Conservation (phyloP, 2,113 vertebrate genomes). For the Tylochromis polylepis region DNA sequence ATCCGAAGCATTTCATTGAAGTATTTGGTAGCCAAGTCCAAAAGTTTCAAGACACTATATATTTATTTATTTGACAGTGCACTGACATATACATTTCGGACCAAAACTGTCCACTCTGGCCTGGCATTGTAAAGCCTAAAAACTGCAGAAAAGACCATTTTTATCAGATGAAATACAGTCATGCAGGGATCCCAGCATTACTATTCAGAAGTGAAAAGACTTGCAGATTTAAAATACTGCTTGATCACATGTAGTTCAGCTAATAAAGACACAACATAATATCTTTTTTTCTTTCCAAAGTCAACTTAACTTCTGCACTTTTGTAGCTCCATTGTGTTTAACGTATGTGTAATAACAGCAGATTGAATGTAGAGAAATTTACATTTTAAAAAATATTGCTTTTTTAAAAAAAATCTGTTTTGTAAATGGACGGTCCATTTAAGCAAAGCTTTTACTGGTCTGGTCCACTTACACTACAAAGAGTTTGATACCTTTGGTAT, state of each 20-base stretch:
- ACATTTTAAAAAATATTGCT: too few relatives aligned
- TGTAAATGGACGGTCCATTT: not conserved
- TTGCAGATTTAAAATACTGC: not conserved
- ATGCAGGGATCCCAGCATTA: not conserved
- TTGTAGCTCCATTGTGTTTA: not conserved
- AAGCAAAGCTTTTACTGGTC: not conserved
- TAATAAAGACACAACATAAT: not conserved
- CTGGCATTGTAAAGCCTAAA: too few relatives aligned
- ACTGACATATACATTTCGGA: too few relatives aligned
- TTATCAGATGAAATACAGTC: not conserved
- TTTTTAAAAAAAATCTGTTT: rapidly evolving
- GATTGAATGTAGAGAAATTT: not conserved
- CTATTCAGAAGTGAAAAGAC: not conserved
- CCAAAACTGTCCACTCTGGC: too few relatives aligned
- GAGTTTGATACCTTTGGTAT: not conserved
- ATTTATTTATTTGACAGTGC: not conserved
- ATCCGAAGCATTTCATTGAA: not conserved
- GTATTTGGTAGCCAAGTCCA: not conserved
- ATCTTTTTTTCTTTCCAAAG: not conserved
- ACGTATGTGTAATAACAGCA: not conserved
- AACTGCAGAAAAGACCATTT: rapidly evolving
- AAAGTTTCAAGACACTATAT: not conserved
- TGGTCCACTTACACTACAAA: not conserved
- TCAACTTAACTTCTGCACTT: not conserved
- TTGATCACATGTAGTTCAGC: not conserved